phyloP scores from a whole-genome alignment of 2,888 invertebrate genomes.

The Entomobrya proxima region DNA sequence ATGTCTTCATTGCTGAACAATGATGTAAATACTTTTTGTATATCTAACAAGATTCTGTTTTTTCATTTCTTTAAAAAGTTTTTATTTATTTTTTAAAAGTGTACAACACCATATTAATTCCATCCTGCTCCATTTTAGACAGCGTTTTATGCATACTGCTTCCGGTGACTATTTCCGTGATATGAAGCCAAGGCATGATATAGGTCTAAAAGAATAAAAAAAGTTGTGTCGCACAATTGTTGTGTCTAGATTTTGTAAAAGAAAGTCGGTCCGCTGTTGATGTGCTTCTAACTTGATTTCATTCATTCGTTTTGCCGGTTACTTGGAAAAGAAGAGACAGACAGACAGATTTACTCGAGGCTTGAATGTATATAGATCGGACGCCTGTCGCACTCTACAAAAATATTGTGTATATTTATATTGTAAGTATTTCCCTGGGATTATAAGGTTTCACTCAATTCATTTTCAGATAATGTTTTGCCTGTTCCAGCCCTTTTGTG shows the following conservation, averaged over 20 bases:
- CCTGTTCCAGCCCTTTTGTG: not conserved
- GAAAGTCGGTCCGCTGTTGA: not conserved
- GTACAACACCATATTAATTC: not conserved
- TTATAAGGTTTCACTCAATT: constrained; percentile 39
- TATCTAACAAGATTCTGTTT: constrained; percentile 1
- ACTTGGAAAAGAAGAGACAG: constrained; percentile 1
- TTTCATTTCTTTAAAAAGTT: constrained; percentile 41
- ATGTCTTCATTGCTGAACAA: constrained; percentile 1
- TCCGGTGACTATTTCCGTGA: constrained; percentile 59
- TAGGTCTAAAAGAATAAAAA: constrained; percentile 23
- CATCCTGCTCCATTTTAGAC: not conserved
- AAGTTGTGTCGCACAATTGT: not conserved
- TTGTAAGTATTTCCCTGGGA: constrained; percentile 11
- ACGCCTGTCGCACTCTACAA: not conserved
- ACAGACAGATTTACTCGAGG: too few species aligned
- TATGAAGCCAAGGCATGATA: constrained; percentile 47
- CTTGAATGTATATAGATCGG: not conserved
- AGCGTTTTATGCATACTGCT: constrained; percentile 36
- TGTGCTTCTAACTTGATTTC: constrained; percentile 41
- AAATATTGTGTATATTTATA: not conserved
- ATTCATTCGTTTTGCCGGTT: constrained; percentile 33
- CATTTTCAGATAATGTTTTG: constrained; percentile 26
- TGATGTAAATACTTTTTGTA: not conserved
- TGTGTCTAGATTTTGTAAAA: not conserved
- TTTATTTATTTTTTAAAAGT: constrained; percentile 15